Conservation (phyloP, 2,888 invertebrate genomes). For the Drosophila conformis region DNA sequence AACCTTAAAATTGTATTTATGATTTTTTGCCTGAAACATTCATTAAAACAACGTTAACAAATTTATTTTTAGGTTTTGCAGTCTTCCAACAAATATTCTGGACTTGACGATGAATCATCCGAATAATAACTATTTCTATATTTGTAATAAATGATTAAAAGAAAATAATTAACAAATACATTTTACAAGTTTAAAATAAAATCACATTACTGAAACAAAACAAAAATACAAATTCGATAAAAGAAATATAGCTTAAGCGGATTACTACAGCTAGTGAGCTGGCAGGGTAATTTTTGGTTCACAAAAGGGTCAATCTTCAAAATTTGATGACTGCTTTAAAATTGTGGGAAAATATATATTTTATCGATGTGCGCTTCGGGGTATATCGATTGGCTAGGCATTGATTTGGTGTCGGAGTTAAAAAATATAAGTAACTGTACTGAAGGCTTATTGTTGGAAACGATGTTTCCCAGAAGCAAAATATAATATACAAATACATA, state of each 20-base stretch:
- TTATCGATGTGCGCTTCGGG: neutral
- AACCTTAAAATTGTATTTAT: neutral
- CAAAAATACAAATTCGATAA: neutral
- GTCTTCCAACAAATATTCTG: conserved; percentile 91
- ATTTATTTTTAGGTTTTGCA: conserved; percentile 88
- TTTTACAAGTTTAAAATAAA: conserved; percentile 53
- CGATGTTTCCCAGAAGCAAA: neutral
- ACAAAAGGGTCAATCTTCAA: neutral
- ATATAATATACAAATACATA: neutral
- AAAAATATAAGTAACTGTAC: neutral
- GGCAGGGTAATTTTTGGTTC: neutral
- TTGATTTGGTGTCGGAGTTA: neutral
- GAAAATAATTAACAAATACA: conserved; percentile 59
- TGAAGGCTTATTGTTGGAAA: neutral
- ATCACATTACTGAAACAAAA: conserved; percentile 43
- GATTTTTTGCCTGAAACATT: neutral
- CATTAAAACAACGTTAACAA: conserved; percentile 25
- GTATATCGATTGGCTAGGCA: neutral
- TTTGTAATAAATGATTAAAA: conserved; percentile 63
- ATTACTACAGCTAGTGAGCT: neutral
- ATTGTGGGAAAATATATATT: neutral
- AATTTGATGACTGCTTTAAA: neutral
- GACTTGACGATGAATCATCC: conserved; percentile 88
- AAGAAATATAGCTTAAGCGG: neutral
- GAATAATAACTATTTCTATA: conserved; percentile 83